phyloP scores from a whole-genome alignment of 2,113 vertebrate species.

The Lamprotornis superbus region DNA sequence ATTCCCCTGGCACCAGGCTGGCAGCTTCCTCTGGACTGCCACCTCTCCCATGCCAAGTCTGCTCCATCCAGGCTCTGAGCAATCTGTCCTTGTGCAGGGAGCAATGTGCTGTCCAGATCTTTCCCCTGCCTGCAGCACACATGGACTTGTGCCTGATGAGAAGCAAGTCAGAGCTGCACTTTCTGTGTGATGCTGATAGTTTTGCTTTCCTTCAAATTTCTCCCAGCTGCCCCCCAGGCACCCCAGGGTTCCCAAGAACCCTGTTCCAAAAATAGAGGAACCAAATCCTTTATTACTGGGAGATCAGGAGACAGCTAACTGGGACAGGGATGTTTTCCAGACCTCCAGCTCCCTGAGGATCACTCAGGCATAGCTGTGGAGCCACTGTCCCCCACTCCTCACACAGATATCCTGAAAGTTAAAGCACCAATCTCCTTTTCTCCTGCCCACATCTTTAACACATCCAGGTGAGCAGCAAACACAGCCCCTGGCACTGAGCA shows the following conservation, averaged over 20 bases:
- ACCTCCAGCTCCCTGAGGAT: not conserved
- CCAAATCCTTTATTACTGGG: not conserved
- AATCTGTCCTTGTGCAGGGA: not conserved
- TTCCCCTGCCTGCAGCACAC: not conserved
- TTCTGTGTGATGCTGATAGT: not conserved
- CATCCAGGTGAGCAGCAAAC: not conserved
- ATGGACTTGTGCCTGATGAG: accelerated
- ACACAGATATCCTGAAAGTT: not conserved
- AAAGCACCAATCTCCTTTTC: not conserved
- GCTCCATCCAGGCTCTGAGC: not conserved
- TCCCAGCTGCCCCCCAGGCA: not conserved
- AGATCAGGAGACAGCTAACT: not conserved
- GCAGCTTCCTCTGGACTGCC: not conserved
- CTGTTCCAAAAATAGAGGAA: no score
- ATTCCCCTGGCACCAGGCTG: not conserved
- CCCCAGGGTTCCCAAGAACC: not conserved
- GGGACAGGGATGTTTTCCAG: not conserved
- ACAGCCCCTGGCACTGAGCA: not conserved
- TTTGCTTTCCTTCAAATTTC: not conserved
- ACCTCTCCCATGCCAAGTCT: not conserved
- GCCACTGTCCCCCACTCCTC: not conserved
- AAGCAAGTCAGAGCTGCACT: not conserved
- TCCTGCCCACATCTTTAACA: not conserved
- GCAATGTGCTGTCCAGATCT: not conserved
- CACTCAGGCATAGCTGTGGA: accelerated